These are phyloP conservation scores for Anhinga rufa DNA, from an alignment of 2,113 vertebrate species.

Conservation along the genomic window DNA sequence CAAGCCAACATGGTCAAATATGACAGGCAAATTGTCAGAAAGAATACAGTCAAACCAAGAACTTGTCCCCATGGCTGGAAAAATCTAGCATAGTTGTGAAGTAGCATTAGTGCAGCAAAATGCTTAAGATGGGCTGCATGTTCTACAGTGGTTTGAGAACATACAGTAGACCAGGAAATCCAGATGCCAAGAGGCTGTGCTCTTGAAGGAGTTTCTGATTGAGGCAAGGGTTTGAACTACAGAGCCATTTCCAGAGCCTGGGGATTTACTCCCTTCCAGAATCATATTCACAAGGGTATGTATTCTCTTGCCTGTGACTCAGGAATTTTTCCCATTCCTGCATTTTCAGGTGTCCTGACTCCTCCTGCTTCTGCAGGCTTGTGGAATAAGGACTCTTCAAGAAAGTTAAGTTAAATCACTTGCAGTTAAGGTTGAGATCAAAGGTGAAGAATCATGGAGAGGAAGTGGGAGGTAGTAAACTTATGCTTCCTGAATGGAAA, in stretches of 20 bases:
- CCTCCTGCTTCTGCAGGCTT: neutral
- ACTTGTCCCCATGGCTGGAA: neutral
- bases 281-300: rapidly evolving
- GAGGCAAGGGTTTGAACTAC: neutral
- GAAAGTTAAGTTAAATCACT: neutral
- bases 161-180: neutral
- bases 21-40: constrained; percentile 35
- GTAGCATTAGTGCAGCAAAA: neutral
- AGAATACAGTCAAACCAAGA: neutral
- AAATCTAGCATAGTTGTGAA: neutral
- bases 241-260: neutral
- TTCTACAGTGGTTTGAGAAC: neutral
- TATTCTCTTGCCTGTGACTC: neutral
- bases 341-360: neutral
- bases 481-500: neutral
- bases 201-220: neutral
- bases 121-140: neutral
- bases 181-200: neutral
- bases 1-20: neutral
- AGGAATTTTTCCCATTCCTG: neutral
- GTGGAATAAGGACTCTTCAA: neutral
- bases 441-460: neutral
- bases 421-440: neutral
- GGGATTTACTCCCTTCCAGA: neutral
- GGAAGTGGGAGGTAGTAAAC: neutral